Evolutionary conservation across 1,140 invertebrate species (phyloP), one percentile per base, ranked within the genome.

Genomic region (Macrosteles quadrilineatus): DNA sequence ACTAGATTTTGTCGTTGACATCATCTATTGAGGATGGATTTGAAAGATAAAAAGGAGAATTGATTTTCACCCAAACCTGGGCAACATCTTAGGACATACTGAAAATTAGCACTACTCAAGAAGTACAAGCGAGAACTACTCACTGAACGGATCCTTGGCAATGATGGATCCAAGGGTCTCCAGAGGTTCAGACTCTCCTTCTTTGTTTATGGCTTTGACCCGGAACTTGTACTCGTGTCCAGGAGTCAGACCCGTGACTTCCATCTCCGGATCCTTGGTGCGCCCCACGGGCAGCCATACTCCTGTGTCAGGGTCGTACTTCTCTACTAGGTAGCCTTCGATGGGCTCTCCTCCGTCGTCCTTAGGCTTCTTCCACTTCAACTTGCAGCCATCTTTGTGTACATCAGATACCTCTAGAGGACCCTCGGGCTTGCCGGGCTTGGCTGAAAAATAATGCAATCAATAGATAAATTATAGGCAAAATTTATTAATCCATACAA

Each of bases 141-240:
- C 85, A 94, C 91, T 93, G 85, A 94, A 99, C 69, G 97, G 97
- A 91, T 99, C 96, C 83, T 98, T 98, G 57, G 97, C 96, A 75
- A 97, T 85, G 63, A 97, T 97, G 21, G 94, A 89, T 67, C 91
- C 90, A 73, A 93, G 86, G 17, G 96, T 97, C 79, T 96, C 94
- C 25, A 99, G 83, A n/a, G 96, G 96, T 78, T 98, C 95, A 21
- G 96, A 98, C 82, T 96, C 94, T 43, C 97, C 97, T 83, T 98
- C 95, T 75, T 94, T 95, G 80, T 99, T 99, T 9, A 98, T 83
- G 11, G 98, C 98, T 77, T 96, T 97, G 1, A 99, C 97, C 69
- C 97, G 87, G 89, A 99, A 99, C 83, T 97, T 94, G 80, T 99
- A 99, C 77, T 98, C 95, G 78, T 98, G 94, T 68, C 96, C 97